A percentile compares a stretch with the other conserved stretches of the same genome.
Conservation (phyloP, 1,140 invertebrate species). For the Lethrus apterus region DNA sequence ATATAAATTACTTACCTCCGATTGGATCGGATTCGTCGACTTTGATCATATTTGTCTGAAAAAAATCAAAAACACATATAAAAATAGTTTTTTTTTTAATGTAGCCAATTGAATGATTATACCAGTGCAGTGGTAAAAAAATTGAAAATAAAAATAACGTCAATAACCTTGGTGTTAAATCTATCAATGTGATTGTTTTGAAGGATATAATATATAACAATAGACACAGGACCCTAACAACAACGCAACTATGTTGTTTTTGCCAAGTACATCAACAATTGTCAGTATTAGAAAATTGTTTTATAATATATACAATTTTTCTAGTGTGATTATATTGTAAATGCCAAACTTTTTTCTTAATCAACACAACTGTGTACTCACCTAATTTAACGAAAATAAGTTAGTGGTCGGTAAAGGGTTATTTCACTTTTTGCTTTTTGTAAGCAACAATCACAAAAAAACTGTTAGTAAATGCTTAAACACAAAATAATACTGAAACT, state of each 20-base stretch:
- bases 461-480: conserved; percentile 12
- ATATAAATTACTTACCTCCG: conserved; percentile 59
- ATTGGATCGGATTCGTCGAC: conserved; percentile 80
- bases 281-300: too few species aligned
- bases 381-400: conserved; percentile 6
- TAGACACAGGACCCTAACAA: neutral
- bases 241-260: neutral
- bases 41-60: conserved; percentile 57
- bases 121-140: neutral
- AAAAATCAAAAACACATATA: conserved; percentile 12
- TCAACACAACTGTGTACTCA: neutral
- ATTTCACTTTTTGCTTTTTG: too few species aligned
- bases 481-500: conserved; percentile 11
- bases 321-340: conserved; percentile 4
- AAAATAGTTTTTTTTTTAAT: neutral
- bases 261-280: too few species aligned
- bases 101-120: neutral
- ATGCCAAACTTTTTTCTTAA: neutral
- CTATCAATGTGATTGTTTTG: conserved; percentile 1
- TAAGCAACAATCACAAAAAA: conserved; percentile 16
- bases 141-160: neutral
- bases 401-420: neutral
- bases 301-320: neutral
- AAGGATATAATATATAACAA: conserved; percentile 5
- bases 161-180: conserved; percentile 9